Conservation (phyloP, 2,797 vertebrate species). For the Enteromius treurensis region DNA sequence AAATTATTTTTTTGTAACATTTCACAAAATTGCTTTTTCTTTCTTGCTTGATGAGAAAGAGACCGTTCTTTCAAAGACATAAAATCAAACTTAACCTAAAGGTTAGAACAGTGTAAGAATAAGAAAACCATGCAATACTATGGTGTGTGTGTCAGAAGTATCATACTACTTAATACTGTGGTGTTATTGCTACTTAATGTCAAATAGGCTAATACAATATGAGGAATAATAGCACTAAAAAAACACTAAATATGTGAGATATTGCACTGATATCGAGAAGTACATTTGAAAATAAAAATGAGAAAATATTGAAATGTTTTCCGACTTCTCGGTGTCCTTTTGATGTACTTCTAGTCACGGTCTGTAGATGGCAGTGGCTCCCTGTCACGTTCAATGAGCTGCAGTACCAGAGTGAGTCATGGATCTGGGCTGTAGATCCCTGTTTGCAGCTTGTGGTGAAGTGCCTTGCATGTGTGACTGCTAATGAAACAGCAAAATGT, state of each 20-base stretch:
- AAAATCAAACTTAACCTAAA: background rate
- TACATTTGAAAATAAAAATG: background rate
- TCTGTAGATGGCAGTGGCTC: conserved; percentile 58
- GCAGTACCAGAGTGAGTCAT: conserved; percentile 56
- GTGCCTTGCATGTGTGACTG: conserved; percentile 55
- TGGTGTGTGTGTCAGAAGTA: too few species aligned
- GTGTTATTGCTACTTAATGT: background rate
- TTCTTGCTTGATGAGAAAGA: background rate
- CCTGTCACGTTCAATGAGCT: conserved; percentile 2
- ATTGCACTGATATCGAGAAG: background rate
- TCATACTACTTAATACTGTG: background rate
- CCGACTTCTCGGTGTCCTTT: background rate
- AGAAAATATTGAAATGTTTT: background rate
- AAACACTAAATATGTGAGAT: too few species aligned
- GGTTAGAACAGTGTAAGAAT: background rate
- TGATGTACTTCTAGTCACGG: background rate
- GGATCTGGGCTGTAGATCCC: conserved; percentile 43
- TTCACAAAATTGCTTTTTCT: background rate
- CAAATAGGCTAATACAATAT: background rate
- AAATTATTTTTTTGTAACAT: background rate
- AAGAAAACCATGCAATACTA: background rate
- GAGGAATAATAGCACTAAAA: background rate
- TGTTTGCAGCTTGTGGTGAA: conserved; percentile 49
- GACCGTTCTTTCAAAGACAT: background rate
- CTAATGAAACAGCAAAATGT: conserved; percentile 58